Conservation (phyloP, 2,888 invertebrate genomes). For the Hypomecis punctinalis region DNA sequence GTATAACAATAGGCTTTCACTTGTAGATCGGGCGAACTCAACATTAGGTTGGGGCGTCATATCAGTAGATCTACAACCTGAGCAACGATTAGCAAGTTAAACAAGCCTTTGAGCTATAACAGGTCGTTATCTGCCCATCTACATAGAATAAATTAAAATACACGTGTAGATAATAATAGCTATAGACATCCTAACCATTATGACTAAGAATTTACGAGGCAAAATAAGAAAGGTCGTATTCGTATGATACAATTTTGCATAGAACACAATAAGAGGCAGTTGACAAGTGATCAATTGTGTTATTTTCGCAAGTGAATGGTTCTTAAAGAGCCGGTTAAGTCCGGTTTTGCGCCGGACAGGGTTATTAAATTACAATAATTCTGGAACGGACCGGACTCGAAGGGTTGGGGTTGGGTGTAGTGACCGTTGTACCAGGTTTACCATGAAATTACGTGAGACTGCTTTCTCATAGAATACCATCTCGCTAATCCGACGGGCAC, state of each 20-base stretch:
- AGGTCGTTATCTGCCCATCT: conserved; percentile 32
- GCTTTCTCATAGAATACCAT: background rate
- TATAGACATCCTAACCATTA: conserved; percentile 48
- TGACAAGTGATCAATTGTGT: conserved; percentile 81
- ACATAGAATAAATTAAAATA: conserved; percentile 56
- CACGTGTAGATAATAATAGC: conserved; percentile 69
- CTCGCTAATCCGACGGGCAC: no score
- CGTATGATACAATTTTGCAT: conserved; percentile 35
- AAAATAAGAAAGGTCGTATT: conserved; percentile 65
- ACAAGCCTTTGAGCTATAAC: conserved; percentile 64
- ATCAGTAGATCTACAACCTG: conserved; percentile 75
- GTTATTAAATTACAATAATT: conserved; percentile 82
- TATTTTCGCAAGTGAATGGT: conserved; percentile 69
- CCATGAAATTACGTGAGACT: conserved; percentile 22
- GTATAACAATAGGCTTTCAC: conserved; percentile 31
- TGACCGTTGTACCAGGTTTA: conserved; percentile 43
- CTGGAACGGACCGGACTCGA: conserved; percentile 43
- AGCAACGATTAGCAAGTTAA: conserved; percentile 78
- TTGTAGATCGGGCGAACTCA: conserved; percentile 39
- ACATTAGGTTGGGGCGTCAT: conserved; percentile 57
- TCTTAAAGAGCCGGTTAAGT: conserved; percentile 59
- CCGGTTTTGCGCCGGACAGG: conserved; percentile 47
- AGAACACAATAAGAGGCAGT: conserved; percentile 58
- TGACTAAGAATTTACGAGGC: conserved; percentile 60
- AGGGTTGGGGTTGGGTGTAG: conserved; percentile 45